Percentiles rank a stretch among this genome's conserved stretches.
phyloP scores from a whole-genome alignment of 2,113 vertebrate species.

The Pycnonotus jocosus region DNA sequence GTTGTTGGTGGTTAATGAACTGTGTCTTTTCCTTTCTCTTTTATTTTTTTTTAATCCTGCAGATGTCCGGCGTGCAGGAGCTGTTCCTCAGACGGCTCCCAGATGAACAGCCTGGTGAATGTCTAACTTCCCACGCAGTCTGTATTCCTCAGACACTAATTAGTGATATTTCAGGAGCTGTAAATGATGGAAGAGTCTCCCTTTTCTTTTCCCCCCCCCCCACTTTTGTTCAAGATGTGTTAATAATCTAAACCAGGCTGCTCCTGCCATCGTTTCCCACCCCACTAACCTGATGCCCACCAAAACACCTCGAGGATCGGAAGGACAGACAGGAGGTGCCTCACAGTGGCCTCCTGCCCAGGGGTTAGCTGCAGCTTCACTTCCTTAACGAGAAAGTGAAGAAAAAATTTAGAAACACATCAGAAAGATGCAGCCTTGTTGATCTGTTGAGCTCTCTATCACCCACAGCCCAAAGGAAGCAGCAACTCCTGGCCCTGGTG shows the following conservation, averaged over 20 bases:
- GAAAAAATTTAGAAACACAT: fast-evolving
- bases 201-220: fast-evolving
- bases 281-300: neutral
- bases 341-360: neutral
- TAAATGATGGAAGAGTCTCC: neutral
- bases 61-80: neutral
- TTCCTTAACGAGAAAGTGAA: neutral
- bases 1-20: slow-evolving; percentile 34
- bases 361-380: neutral
- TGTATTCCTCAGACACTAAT: slow-evolving; percentile 56
- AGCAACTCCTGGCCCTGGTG: neutral
- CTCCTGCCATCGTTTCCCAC: neutral
- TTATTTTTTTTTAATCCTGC: neutral
- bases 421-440: neutral
- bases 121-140: slow-evolving; percentile 50
- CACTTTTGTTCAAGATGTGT: neutral
- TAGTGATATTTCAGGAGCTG: slow-evolving; percentile 32
- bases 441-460: neutral
- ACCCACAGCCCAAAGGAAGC: neutral
- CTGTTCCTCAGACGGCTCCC: slow-evolving; percentile 4
- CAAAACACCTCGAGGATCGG: fast-evolving
- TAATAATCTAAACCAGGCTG: neutral
- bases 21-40: neutral
- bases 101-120: slow-evolving; percentile 31
- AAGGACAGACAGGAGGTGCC: neutral